Percentiles rank a stretch among this genome's conserved stretches.
Evolutionary conservation across 2,888 invertebrate species (phyloP).

Genomic region (Clitarchus hookeri): DNA sequence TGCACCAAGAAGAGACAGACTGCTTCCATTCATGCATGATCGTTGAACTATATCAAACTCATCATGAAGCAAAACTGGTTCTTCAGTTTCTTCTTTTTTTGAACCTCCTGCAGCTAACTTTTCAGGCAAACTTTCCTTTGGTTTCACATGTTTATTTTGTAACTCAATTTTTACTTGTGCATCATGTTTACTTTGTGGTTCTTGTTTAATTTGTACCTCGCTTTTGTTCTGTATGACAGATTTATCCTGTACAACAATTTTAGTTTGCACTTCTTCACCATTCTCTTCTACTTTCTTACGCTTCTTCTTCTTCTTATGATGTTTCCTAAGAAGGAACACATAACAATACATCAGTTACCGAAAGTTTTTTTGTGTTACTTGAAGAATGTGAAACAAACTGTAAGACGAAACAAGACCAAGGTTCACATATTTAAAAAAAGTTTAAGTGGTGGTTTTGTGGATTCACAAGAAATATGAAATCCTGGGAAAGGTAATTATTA

Average conservation of each 20-base stretch:
- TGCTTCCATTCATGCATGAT: not conserved
- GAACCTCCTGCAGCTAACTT: slow-evolving; percentile 35
- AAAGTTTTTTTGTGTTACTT: too few species aligned
- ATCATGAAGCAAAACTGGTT: slow-evolving; percentile 5
- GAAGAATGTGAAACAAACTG: too few species aligned
- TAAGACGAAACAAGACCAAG: too few species aligned
- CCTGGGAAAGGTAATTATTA: too few species aligned
- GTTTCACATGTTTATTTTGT: slow-evolving; percentile 43
- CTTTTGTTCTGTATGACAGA: not conserved
- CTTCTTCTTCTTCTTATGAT: slow-evolving; percentile 65
- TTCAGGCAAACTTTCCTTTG: slow-evolving; percentile 37
- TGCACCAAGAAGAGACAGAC: not conserved
- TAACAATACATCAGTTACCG: too few species aligned
- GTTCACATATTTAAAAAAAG: too few species aligned
- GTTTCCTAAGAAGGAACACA: slow-evolving; percentile 51
- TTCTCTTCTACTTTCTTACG: slow-evolving; percentile 58
- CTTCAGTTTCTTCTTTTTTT: slow-evolving; percentile 54
- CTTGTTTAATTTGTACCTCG: not conserved
- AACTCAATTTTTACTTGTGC: slow-evolving; percentile 36
- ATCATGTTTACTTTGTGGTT: not conserved
- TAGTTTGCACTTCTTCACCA: slow-evolving; percentile 46
- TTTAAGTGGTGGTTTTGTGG: too few species aligned
- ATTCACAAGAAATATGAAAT: too few species aligned
- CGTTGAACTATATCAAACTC: not conserved
- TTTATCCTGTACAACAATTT: not conserved